A percentile compares a stretch with the other conserved stretches of the same genome.
Evolutionary conservation across 2,113 vertebrate genomes (phyloP).

Genomic region (Stomatorhinus ivindoensis): DNA sequence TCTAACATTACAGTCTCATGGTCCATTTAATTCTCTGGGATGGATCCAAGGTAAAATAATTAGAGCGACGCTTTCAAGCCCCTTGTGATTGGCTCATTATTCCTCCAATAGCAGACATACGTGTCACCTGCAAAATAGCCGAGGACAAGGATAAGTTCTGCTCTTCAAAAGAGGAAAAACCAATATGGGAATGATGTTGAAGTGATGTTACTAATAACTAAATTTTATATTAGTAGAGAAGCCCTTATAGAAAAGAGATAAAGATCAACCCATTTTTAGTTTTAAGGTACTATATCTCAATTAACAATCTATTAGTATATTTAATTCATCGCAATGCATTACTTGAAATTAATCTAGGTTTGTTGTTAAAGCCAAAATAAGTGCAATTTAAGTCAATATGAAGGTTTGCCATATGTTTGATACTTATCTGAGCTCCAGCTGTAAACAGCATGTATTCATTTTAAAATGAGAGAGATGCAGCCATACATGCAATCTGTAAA

Average conservation of each 20-base stretch:
- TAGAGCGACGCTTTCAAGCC: constrained; percentile 5
- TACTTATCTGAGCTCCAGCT: neutral
- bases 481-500: neutral
- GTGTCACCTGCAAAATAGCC: neutral
- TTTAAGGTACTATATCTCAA: neutral
- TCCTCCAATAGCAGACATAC: neutral
- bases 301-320: neutral
- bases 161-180: neutral
- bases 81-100: constrained; percentile 14
- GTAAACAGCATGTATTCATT: neutral
- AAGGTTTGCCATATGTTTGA: neutral
- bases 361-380: neutral
- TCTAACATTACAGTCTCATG: constrained; percentile 19
- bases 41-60: constrained; percentile 25
- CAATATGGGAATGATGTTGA: neutral
- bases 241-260: neutral
- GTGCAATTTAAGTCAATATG: neutral
- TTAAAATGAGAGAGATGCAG: neutral
- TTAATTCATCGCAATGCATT: neutral
- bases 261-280: neutral
- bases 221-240: neutral
- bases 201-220: neutral
- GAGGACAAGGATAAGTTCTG: neutral
- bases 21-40: constrained; percentile 21
- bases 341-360: neutral